Percentiles rank a stretch among this genome's conserved stretches.
phyloP scores from a whole-genome alignment of 1,140 invertebrate genomes.

The Panagrolaimus sp. region DNA sequence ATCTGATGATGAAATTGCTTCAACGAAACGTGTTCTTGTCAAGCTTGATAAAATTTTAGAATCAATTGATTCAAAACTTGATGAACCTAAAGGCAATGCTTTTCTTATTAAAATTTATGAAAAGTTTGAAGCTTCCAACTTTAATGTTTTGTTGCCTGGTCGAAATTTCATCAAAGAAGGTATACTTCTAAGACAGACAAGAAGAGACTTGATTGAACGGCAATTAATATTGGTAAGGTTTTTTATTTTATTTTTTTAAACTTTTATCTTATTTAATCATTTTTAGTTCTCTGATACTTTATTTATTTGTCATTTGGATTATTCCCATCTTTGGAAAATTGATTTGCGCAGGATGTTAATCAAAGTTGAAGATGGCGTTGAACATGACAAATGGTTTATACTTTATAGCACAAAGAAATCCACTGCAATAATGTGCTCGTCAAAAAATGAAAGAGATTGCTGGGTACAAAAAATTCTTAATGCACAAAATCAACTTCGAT shows the following conservation, averaged over 20 bases:
- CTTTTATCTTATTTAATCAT: not conserved
- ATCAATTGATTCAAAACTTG: slow-evolving; percentile 1
- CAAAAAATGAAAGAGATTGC: not conserved
- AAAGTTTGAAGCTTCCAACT: not conserved
- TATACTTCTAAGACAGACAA: not conserved
- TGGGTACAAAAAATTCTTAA: not conserved
- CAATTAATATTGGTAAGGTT: not conserved
- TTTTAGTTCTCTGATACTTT: slow-evolving; percentile 5
- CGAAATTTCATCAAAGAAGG: not conserved
- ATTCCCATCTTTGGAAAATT: not conserved
- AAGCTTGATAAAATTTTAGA: not conserved
- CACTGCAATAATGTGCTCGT: not conserved
- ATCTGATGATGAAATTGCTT: not conserved
- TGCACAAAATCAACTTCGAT: too few relatives aligned
- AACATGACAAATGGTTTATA: slow-evolving; percentile 1
- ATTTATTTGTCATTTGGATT: not conserved
- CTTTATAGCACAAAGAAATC: not conserved
- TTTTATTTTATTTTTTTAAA: not conserved
- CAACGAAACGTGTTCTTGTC: not conserved
- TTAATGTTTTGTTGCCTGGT: not conserved
- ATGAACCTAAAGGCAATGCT: not conserved
- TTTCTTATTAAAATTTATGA: not conserved
- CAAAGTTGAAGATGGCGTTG: not conserved
- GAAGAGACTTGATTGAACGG: not conserved
- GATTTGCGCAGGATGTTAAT: not conserved